Percentiles rank a stretch among this genome's conserved stretches.
phyloP scores from a whole-genome alignment of 2,888 invertebrate species.

The Melieria picta region DNA sequence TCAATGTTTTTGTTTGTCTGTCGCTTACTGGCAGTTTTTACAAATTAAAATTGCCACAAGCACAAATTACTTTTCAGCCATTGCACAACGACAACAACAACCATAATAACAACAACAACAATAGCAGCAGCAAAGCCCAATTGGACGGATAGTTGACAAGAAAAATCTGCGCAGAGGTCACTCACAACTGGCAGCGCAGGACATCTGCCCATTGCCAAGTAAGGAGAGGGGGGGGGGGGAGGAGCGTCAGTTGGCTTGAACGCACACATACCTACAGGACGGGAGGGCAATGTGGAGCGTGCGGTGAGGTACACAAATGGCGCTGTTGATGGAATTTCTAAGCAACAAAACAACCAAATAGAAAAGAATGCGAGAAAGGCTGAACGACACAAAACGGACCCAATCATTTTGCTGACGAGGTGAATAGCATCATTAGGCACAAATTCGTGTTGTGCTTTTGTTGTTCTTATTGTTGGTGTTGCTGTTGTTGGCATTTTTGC shows the following conservation, averaged over 20 bases:
- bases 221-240: no score
- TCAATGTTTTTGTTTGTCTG: no score
- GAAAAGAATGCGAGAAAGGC: not conserved
- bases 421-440: not conserved
- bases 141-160: no score
- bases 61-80: conserved; percentile 30
- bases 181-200: not conserved
- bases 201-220: no score
- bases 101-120: not conserved
- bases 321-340: not conserved
- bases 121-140: not conserved
- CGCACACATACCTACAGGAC: not conserved
- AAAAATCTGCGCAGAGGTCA: not conserved
- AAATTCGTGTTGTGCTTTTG: no score
- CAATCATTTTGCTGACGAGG: not conserved
- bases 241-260: no score
- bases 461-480: not conserved
- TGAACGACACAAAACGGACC: not conserved
- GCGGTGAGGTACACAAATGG: not conserved
- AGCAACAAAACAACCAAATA: not conserved
- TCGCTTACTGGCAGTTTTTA: not conserved
- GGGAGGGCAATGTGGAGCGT: not conserved
- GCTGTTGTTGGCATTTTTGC: not conserved
- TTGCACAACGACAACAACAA: not conserved
- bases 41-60: conserved; percentile 38